phyloP scores from a whole-genome alignment of 2,888 invertebrate species.

The Choristoneura rosaceana region DNA sequence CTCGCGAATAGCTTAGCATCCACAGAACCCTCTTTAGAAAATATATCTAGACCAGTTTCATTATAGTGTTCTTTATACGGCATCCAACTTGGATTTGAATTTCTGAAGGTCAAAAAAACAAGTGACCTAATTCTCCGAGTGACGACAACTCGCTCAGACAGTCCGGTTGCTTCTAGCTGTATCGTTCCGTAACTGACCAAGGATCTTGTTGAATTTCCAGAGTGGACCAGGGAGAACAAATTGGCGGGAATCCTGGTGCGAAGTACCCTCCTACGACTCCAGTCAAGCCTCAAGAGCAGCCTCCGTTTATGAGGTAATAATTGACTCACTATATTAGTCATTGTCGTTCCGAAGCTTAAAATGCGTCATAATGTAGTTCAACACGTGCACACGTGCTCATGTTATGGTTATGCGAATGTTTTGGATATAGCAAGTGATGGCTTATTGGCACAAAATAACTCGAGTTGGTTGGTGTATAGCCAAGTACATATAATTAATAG shows the following conservation, averaged over 20 bases:
- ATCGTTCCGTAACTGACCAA: background rate
- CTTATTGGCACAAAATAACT: too few relatives aligned
- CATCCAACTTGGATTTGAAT: background rate
- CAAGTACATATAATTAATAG: too few relatives aligned
- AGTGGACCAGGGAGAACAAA: slow-evolving; percentile 63
- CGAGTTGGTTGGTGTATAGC: too few relatives aligned
- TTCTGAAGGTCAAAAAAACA: background rate
- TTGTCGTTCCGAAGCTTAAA: slow-evolving; percentile 2
- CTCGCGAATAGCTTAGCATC: too few relatives aligned
- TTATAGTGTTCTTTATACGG: background rate
- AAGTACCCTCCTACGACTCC: slow-evolving; percentile 55
- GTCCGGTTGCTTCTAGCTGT: background rate
- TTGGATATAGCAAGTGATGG: background rate
- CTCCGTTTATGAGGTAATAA: slow-evolving; percentile 44
- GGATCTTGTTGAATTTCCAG: slow-evolving; percentile 59
- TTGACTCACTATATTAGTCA: slow-evolving; percentile 24
- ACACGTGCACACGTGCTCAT: background rate
- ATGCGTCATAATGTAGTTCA: slow-evolving; percentile 22
- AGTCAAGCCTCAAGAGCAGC: slow-evolving; percentile 58
- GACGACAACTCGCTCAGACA: background rate
- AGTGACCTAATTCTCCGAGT: background rate
- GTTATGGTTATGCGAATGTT: background rate
- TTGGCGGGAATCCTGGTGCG: slow-evolving; percentile 57
- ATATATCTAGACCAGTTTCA: background rate
- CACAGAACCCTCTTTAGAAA: too few relatives aligned